phyloP scores from a whole-genome alignment of 2,888 invertebrate species.

The Amphiduros pacificus region DNA sequence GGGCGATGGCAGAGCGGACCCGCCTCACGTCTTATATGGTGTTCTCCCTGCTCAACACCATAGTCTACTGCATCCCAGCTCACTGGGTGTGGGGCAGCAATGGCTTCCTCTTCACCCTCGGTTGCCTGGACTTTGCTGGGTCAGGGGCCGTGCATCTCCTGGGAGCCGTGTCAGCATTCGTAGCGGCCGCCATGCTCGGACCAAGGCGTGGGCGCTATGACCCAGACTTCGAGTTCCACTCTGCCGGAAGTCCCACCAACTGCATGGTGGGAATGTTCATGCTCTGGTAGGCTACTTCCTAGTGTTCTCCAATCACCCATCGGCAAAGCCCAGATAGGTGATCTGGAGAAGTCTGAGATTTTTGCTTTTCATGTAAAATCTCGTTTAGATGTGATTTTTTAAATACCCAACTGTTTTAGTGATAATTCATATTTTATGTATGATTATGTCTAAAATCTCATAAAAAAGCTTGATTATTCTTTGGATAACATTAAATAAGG shows the following conservation, averaged over 20 bases:
- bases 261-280: constrained; percentile 82
- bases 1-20: constrained; percentile 55
- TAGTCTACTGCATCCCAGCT: constrained; percentile 56
- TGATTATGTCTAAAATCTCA: too few relatives aligned
- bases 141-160: constrained; percentile 76
- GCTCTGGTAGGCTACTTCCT: constrained; percentile 68
- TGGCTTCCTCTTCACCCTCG: constrained; percentile 63
- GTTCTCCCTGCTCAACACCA: constrained; percentile 48
- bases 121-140: constrained; percentile 90
- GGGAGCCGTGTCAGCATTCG: constrained; percentile 75
- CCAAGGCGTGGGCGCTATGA: constrained; percentile 65
- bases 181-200: constrained; percentile 85
- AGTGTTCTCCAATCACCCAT: too few relatives aligned
- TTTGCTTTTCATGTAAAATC: too few relatives aligned
- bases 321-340: too few relatives aligned
- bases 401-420: neutral
- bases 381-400: too few relatives aligned
- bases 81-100: constrained; percentile 57
- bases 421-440: too few relatives aligned
- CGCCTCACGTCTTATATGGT: constrained; percentile 48
- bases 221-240: constrained; percentile 78
- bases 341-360: too few relatives aligned
- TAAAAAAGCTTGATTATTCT: too few relatives aligned
- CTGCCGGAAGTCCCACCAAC: constrained; percentile 62
- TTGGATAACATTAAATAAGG: too few relatives aligned